Evolutionary conservation across 1,140 invertebrate genomes (phyloP).

Genomic region (Drosophila pallidifrons): DNA sequence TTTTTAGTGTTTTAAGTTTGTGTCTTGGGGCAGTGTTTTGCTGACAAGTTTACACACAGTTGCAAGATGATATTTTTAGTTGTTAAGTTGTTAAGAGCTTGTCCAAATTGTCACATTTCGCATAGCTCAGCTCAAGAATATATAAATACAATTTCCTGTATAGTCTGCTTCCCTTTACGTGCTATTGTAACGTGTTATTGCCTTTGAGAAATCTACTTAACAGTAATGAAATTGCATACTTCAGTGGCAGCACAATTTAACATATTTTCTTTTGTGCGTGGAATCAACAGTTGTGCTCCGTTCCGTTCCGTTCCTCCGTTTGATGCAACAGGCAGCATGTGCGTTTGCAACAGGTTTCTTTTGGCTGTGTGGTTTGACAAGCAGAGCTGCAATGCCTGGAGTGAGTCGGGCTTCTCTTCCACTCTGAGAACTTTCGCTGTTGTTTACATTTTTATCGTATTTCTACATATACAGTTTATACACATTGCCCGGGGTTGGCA

Average conservation of each 20-base stretch:
- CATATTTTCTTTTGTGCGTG: slow-evolving; percentile 15
- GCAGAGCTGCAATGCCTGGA: slow-evolving; percentile 19
- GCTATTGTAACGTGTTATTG: not conserved
- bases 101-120: slow-evolving; percentile 11
- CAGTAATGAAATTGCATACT: slow-evolving; percentile 36
- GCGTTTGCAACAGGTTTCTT: slow-evolving; percentile 45
- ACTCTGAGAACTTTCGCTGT: slow-evolving; percentile 34
- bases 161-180: not conserved
- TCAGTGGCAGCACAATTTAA: slow-evolving; percentile 13
- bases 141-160: not conserved
- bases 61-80: slow-evolving; percentile 59
- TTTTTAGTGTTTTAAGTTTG: no score
- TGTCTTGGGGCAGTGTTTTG: slow-evolving; percentile 22
- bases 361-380: not conserved
- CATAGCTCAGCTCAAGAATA: not conserved
- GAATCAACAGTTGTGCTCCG: slow-evolving; percentile 30
- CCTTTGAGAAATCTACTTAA: not conserved
- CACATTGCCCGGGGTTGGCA: not conserved
- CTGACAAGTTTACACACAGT: slow-evolving; percentile 66
- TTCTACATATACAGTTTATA: slow-evolving; percentile 11
- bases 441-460: slow-evolving; percentile 60
- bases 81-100: slow-evolving; percentile 38
- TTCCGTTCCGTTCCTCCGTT: not conserved
- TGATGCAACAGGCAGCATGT: slow-evolving; percentile 43
- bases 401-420: slow-evolving; percentile 20